A percentile compares a stretch with the other conserved stretches of the same genome.
These are phyloP conservation scores for Drosophila sproati DNA, from an alignment of 1,140 invertebrate genomes.

Conservation along the genomic window DNA sequence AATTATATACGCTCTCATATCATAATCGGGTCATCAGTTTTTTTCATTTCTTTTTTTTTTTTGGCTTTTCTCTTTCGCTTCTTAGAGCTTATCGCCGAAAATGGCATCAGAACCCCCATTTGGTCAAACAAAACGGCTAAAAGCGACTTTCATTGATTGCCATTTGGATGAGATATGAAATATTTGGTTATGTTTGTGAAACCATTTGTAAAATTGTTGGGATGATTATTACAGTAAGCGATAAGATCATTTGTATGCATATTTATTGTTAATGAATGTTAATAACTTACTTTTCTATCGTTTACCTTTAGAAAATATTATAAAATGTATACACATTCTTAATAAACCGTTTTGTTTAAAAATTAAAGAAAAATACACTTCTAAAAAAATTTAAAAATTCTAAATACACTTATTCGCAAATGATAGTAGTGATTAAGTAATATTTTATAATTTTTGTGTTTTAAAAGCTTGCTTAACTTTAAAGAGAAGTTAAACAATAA, in stretches of 20 bases:
- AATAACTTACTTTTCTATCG: too few species aligned
- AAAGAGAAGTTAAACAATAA: too few species aligned
- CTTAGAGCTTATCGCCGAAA: conserved; percentile 36
- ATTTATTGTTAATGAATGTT: too few species aligned
- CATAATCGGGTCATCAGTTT: conserved; percentile 60
- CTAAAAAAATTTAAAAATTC: too few species aligned
- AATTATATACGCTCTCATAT: conserved; percentile 50
- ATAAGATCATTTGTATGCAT: too few species aligned
- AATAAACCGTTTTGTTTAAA: neutral
- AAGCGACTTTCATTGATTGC: conserved; percentile 40
- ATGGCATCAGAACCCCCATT: conserved; percentile 39
- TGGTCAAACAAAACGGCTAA: conserved; percentile 45
- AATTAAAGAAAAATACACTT: too few species aligned
- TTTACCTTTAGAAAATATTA: too few species aligned
- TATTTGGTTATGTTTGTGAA: neutral
- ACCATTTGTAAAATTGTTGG: neutral
- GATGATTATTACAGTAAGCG: too few species aligned
- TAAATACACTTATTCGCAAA: too few species aligned
- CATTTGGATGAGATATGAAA: conserved; percentile 4
- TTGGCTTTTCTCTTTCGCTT: conserved; percentile 25
- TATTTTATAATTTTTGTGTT: too few species aligned
- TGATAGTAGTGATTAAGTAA: too few species aligned
- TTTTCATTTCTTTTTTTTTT: conserved; percentile 5
- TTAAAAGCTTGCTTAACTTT: too few species aligned
- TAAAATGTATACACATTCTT: neutral